phyloP scores from a whole-genome alignment of 1,140 invertebrate species.

The Zaprionus africanus region DNA sequence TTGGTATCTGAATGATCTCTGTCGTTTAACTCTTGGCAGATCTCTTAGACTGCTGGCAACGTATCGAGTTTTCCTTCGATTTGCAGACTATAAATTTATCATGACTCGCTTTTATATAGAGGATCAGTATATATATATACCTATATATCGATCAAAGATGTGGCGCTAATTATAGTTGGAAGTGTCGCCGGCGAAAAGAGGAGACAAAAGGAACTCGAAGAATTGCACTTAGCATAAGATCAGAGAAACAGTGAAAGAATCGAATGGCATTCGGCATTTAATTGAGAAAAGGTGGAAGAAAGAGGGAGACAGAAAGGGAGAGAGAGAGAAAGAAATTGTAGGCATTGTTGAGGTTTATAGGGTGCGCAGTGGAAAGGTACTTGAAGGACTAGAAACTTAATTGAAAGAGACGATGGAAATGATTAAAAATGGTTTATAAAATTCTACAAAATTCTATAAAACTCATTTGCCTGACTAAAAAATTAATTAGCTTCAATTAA shows the following conservation, averaged over 20 bases:
- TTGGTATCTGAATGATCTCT: background rate
- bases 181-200: background rate
- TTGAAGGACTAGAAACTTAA: background rate
- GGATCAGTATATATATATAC: background rate
- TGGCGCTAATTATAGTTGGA: conserved; percentile 58
- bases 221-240: conserved; percentile 31
- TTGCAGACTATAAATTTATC: conserved; percentile 55
- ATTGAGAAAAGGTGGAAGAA: conserved; percentile 21
- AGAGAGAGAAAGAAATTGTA: background rate
- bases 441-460: too few relatives aligned
- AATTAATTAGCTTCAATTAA: too few relatives aligned
- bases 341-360: conserved; percentile 1
- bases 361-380: background rate
- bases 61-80: conserved; percentile 59
- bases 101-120: conserved; percentile 62
- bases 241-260: conserved; percentile 1
- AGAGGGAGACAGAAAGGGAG: background rate
- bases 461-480: too few relatives aligned
- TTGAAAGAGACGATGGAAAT: background rate
- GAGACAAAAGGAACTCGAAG: conserved; percentile 29
- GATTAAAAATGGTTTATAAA: too few relatives aligned
- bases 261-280: conserved; percentile 62
- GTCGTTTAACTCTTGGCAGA: background rate
- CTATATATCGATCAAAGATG: background rate
- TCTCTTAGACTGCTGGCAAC: conserved; percentile 65